These are phyloP conservation scores for Drosophila repletoides DNA, from an alignment of 1,140 invertebrate species.

Conservation along the genomic window DNA sequence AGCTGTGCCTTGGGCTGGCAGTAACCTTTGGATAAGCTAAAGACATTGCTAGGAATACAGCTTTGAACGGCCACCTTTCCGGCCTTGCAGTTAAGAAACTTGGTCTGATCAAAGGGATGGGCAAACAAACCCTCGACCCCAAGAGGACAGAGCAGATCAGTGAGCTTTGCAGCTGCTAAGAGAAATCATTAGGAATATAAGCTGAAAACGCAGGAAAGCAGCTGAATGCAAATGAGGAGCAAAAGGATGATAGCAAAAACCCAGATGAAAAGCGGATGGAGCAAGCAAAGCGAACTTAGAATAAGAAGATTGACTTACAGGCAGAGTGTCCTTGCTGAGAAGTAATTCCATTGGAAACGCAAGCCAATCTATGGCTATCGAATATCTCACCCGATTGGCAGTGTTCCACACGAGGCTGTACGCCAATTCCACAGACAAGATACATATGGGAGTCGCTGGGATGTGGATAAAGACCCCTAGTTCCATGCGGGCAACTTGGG, in stretches of 20 bases:
- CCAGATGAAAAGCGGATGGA: slow-evolving; percentile 48
- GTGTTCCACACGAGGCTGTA: slow-evolving; percentile 83
- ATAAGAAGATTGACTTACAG: slow-evolving; percentile 45
- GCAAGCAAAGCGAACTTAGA: slow-evolving; percentile 7
- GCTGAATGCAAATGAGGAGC: slow-evolving; percentile 33
- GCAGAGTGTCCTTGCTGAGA: slow-evolving; percentile 50
- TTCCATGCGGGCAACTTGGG: slow-evolving; percentile 43
- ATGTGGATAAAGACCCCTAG: slow-evolving; percentile 84
- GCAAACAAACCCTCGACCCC: slow-evolving; percentile 83
- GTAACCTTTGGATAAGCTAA: slow-evolving; percentile 84
- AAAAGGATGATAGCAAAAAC: slow-evolving; percentile 12
- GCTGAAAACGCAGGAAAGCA: slow-evolving; percentile 4
- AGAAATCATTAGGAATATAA: slow-evolving; percentile 56
- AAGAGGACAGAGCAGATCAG: slow-evolving; percentile 46
- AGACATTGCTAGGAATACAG: slow-evolving; percentile 86
- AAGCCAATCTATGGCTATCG: slow-evolving; percentile 84
- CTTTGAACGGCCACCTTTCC: slow-evolving; percentile 84
- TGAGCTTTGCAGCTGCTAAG: slow-evolving; percentile 36
- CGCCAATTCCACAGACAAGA: slow-evolving; percentile 85
- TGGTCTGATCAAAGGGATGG: slow-evolving; percentile 85
- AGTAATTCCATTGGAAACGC: slow-evolving; percentile 84
- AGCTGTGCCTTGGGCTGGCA: slow-evolving; percentile 86
- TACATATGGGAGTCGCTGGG: slow-evolving; percentile 86
- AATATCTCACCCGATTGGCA: slow-evolving; percentile 87
- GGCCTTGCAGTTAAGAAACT: slow-evolving; percentile 86